phyloP scores from a whole-genome alignment of 2,888 invertebrate genomes.

The Limnephilus rhombicus region DNA sequence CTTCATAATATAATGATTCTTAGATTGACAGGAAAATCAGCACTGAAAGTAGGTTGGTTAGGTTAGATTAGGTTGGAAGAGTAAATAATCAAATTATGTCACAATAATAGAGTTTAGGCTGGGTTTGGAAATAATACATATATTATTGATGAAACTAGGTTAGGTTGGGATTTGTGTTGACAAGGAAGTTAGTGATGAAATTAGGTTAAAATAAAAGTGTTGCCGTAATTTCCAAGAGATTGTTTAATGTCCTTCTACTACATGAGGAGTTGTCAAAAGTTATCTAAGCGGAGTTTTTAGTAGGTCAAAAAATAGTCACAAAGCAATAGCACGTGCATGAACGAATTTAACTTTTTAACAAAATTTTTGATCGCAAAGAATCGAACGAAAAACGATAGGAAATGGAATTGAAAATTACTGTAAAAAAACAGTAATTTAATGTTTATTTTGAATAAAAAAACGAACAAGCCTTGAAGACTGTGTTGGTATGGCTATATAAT shows the following conservation, averaged over 20 bases:
- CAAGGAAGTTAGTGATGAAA: not conserved
- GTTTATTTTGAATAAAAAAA: not conserved
- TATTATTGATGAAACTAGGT: not conserved
- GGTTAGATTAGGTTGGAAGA: too few relatives aligned
- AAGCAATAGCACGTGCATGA: not conserved
- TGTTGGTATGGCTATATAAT: too few relatives aligned
- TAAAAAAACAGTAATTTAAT: not conserved
- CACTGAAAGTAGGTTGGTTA: not conserved
- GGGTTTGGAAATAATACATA: not conserved
- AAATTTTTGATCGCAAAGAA: not conserved
- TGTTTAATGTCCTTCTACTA: not conserved
- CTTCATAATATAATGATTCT: not conserved
- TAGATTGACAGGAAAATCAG: not conserved
- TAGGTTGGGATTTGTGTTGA: not conserved
- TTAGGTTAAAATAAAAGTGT: not conserved
- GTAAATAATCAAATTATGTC: not conserved
- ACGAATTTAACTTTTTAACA: not conserved
- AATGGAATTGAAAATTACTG: not conserved
- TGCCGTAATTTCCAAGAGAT: too few relatives aligned
- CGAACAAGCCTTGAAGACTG: not conserved
- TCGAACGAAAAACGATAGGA: not conserved
- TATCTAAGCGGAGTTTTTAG: not conserved
- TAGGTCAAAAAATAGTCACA: not conserved
- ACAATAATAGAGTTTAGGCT: too few relatives aligned
- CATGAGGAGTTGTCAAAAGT: not conserved